Percentiles rank a stretch among this genome's conserved stretches.
phyloP scores from a whole-genome alignment of 2,888 invertebrate genomes.

The Dicycla oo region DNA sequence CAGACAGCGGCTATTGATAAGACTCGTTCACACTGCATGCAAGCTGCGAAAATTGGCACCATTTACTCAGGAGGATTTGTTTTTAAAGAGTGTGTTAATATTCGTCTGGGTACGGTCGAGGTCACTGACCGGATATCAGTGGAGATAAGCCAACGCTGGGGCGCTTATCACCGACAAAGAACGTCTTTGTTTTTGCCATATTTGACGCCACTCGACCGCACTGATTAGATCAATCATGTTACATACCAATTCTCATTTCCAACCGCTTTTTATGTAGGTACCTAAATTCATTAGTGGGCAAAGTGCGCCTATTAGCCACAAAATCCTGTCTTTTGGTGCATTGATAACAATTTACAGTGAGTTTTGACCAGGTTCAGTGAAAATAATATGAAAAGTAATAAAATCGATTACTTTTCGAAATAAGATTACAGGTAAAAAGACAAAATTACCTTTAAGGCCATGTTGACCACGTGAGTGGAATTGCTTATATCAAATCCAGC shows the following conservation, averaged over 20 bases:
- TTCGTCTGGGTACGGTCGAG: constrained; percentile 78
- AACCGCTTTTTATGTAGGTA: constrained; percentile 34
- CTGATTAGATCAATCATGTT: constrained; percentile 82
- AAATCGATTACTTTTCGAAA: constrained; percentile 33
- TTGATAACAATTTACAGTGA: constrained; percentile 26
- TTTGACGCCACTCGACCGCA: constrained; percentile 76
- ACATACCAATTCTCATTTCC: constrained; percentile 50
- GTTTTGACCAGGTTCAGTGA: constrained; percentile 8
- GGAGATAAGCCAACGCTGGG: constrained; percentile 84
- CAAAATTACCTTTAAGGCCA: constrained; percentile 26
- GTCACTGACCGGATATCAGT: constrained; percentile 86
- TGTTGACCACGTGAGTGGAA: constrained; percentile 12
- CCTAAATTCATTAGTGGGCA: constrained; percentile 25
- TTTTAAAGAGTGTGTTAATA: constrained; percentile 66
- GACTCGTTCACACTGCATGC: constrained; percentile 11
- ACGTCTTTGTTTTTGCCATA: constrained; percentile 86
- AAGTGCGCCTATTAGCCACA: constrained; percentile 15
- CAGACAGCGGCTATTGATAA: constrained; percentile 3
- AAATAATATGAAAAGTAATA: constrained; percentile 1
- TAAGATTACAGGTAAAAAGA: constrained; percentile 31
- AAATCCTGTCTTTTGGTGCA: constrained; percentile 24
- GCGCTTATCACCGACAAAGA: constrained; percentile 86
- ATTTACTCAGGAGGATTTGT: constrained; percentile 56
- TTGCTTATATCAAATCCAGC: constrained; percentile 8
- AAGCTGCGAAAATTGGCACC: constrained; percentile 15